Base-by-base conservation (phyloP, 2,888 invertebrate genomes). In the Cremastobaeus sp. region DNA sequence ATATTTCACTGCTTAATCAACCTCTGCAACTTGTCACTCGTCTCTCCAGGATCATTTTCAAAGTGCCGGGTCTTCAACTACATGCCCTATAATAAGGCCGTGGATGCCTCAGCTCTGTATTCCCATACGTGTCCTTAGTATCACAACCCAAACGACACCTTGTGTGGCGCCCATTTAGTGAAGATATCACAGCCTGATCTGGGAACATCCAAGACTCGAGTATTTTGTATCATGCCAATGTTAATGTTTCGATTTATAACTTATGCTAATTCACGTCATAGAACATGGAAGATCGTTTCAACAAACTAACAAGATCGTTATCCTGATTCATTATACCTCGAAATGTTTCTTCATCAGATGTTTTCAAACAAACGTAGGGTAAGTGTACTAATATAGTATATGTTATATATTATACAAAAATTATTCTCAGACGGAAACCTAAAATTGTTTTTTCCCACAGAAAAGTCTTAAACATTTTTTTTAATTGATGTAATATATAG, bases 81-180 rank as follows among this genome's bases (percentile, higher is more conserved):
- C 59, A 54, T 60, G 50, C 50, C 57, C 71, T 60, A 65, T 76
- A 78, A 71, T 79, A 78, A 85, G 83, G 81, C 78, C 79, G 82
- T 83, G 84, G 83, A 85, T 85, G 84, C 82, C 77, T 76, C 60
- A 64, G 76, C 78, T 78, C 80, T 71, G 55, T 73, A 60, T 75
- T n/a, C n/a, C 64, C 73, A 48, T 86, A 85, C 86, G 86, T 79
- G 72, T 45, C 75, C 78, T 77, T 80, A 80, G 84, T 82, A 85
- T 86, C 86, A 81, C 77, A 75, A 76, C 68, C 75, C 76, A 78
- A 77, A 83, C 81, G 81, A 86, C 85, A 86, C 84, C 85, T 85
- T 86, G 86, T 85, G 86, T 84, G 85, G 85, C 78, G 81, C 76
- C 77, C 81, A 78, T 82, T 83, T 83, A 81, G 82, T 81, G 77